These are phyloP conservation scores for Brachymystax lenok DNA, from an alignment of 2,797 vertebrate genomes.

Conservation along the genomic window DNA sequence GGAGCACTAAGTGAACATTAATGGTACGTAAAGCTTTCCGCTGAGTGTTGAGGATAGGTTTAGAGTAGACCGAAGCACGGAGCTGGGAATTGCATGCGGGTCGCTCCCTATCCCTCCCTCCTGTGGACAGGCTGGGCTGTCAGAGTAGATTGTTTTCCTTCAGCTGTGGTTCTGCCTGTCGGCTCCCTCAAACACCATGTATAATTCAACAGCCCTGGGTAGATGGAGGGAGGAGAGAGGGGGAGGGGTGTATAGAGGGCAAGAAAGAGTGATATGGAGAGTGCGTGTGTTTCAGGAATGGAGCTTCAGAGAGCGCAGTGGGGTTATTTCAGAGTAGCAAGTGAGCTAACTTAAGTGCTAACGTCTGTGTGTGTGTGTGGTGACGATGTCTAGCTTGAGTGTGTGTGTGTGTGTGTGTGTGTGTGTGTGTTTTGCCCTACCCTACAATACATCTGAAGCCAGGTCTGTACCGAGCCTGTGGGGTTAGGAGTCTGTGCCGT, in stretches of 20 bases:
- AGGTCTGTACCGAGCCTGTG: not conserved
- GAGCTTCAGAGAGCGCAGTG: not conserved
- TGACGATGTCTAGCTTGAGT: no score
- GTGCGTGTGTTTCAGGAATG: not conserved
- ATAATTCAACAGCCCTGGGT: constrained; percentile 68
- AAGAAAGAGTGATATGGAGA: not conserved
- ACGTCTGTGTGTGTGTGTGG: not conserved
- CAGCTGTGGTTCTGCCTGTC: constrained; percentile 66
- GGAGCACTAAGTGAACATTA: no score
- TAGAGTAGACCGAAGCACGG: not conserved
- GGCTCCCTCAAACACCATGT: constrained; percentile 65
- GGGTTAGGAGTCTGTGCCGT: not conserved
- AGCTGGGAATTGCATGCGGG: not conserved
- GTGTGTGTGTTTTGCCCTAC: no score
- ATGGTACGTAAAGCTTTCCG: no score
- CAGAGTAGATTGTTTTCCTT: constrained; percentile 63
- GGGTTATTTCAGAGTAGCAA: not conserved
- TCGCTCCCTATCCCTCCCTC: not conserved
- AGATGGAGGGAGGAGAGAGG: not conserved
- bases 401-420: no score
- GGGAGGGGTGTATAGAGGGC: not conserved
- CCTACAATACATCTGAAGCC: no score
- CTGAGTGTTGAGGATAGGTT: not conserved
- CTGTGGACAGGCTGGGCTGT: constrained; percentile 20
- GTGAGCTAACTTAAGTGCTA: not conserved